Base-by-base conservation (phyloP, 2,113 vertebrate species). In the Sprattus sprattus region DNA sequence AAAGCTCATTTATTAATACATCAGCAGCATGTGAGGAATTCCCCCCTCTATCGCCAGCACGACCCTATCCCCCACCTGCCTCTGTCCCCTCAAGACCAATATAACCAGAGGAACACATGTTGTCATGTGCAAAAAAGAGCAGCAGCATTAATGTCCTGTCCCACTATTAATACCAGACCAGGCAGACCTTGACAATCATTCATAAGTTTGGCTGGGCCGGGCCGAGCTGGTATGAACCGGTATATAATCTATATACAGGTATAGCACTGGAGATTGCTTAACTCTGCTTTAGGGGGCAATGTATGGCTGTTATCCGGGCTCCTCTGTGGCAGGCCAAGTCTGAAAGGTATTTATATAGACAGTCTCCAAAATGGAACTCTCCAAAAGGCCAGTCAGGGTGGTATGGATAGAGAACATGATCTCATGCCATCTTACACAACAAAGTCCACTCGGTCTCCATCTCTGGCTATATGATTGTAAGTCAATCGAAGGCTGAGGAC, bases 1-100 rank as follows among this genome's bases (percentile, higher is more conserved):
- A 92, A 91, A 94, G 89, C 89, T 81, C 85, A 93, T 94, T 92
- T 96, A 95, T 95, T 95, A 95, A 95, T 95, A 95, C 94, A 95
- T 92, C 91, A 86, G 78, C 89, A 92, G 92, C 91, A 95, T 93
- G 91, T 87, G 82, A 91, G 92, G 90, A 83, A 95, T 94, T 94
- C 13, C 32, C 71, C 4, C 13, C 28, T 78, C 71, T 32, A 39
- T 39, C 13, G 13, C 28, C 71, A 78, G 25, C 4, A 4, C 13
- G 28, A 13, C 28, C 71, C 71, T 15, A 28, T 89, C 87, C 89
- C 91, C 91, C 91, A 92, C 85, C 91, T 90, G 83, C 89, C 90
- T 91, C 93, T 90, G 90, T 88, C 90, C 88, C 88, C 88, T 93
- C 92, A 90, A 92, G 75, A 82, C 82, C 81, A 81, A 88, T 88